Evolutionary conservation across 2,113 vertebrate genomes (phyloP), one percentile per base, ranked within the genome.

Genomic region (Caracal caracal): DNA sequence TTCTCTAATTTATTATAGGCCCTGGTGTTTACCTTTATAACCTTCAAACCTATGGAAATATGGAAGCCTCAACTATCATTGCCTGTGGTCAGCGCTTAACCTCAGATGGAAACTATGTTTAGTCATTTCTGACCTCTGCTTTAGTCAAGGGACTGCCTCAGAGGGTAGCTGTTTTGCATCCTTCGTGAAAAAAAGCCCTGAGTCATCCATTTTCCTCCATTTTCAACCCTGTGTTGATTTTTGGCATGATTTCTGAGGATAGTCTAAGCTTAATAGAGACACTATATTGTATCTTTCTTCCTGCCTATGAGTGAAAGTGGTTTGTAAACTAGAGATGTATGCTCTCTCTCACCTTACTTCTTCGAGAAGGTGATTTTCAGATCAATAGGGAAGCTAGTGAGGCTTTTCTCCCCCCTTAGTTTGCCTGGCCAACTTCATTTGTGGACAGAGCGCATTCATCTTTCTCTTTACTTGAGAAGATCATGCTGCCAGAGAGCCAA

Each of bases 321-420:
- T 79, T 95, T 88, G 71, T 73, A 53, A 90, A 35, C 33, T 61
- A 16, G 8, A 84, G 22, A n/a, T 2, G 10, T 11, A 7, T 66
- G 37, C 28, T 35, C 4, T 28, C 37, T 84, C 63, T 93, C 70
- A 90, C 94, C 80, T 90, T 93, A 26, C 68, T 76, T 51, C 84
- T 94, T 96, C 19, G 1, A 33, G 56, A 90, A 98, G 94, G 83
- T 95, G 89, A 93, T 92, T 95, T 92, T 94, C 59, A 79, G 35
- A 88, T 94, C 85, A 71, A 47, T 28, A 56, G 63, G 65, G 33
- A 86, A 79, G 71, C 12, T 82, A 35, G 33, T 35, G 40, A 88
- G 61, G n/a, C 28, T 71, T 70, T 61, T 71, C 16, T 28, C 43
- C 11, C 16, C 3, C 4, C 28, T 15, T 43, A 28, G 26, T 79